Percentiles rank a stretch among this genome's conserved stretches.
Conservation (phyloP, 2,113 vertebrate species). For the Gadus chalcogrammus region DNA sequence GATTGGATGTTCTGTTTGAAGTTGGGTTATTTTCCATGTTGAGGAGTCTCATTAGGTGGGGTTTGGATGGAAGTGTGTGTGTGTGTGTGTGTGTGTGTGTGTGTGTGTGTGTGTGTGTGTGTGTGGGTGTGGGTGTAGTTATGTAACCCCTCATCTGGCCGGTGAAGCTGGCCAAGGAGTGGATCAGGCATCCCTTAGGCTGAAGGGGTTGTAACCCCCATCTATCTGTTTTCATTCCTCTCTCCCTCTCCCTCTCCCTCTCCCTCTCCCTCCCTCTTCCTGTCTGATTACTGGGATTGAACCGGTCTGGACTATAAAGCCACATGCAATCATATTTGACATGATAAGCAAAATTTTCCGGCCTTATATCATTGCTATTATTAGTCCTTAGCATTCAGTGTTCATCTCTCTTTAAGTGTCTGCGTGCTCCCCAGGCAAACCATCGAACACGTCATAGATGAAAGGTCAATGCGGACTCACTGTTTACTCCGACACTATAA, state of each 20-base stretch:
- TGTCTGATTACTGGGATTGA: too few relatives aligned
- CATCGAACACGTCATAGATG: background rate
- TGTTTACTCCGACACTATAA: background rate
- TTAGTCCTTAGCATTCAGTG: conserved; percentile 25
- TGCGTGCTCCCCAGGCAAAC: too few relatives aligned
- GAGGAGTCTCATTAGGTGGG: conserved; percentile 53
- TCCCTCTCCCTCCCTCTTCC: background rate
- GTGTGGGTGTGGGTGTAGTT: conserved; percentile 56
- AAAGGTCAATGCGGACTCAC: conserved; percentile 35
- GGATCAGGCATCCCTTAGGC: conserved; percentile 66
- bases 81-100: too few relatives aligned
- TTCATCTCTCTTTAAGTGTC: too few relatives aligned
- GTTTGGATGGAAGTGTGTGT: conserved; percentile 37
- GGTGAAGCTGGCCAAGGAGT: conserved; percentile 59
- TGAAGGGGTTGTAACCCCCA: conserved; percentile 35
- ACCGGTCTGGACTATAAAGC: too few relatives aligned
- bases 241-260: background rate
- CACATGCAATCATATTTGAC: too few relatives aligned
- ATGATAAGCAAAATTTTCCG: too few relatives aligned
- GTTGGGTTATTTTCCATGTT: conserved; percentile 49
- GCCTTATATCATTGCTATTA: too few relatives aligned
- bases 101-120: too few relatives aligned
- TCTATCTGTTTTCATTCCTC: conserved; percentile 16
- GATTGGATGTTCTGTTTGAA: conserved; percentile 45
- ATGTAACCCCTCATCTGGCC: conserved; percentile 67